Base-by-base conservation (phyloP, 2,888 invertebrate genomes). In the Conchocele bisecta region DNA sequence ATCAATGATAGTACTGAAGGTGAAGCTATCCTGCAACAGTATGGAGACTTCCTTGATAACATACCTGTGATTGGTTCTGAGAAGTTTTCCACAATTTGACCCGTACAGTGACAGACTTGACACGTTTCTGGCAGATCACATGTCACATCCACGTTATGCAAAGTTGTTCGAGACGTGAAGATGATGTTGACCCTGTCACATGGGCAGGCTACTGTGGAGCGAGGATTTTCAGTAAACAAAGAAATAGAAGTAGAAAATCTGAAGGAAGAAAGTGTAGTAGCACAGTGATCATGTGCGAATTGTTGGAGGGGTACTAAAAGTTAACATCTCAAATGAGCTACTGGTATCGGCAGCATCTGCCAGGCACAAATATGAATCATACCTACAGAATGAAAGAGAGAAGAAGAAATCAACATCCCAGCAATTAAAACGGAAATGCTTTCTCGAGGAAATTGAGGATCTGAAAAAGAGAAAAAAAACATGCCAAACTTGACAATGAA, bases 201-300 rank as follows among this genome's bases (percentile, higher is more conserved):
- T 46, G 46, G 46, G 24, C 46, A 46, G 28, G 46, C 46, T 5
- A 46, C 46, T 13, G 46, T 46, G 24, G 46, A 46, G 28, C 50
- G 46, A 24, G 60, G 50, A 28, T 46, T 46, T 28, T 46, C 46
- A 26, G 46, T 46, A 15, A 82, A 82, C 53, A 78, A 73, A 42
- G 71, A 78, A 59, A 59, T 79, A 7, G 58, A 51, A 53, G 70
- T 64, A 15, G 71, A 65, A 28, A 83, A 83, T 42, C 51, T 82
- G 39, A 42, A 58, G 17, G 58, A 75, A 48, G 42, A 69, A 26
- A 56, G 60, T 35, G 15, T 84, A 22, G 56, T 75, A 37, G 75
- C 79, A 22, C 74, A 81, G 67, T 59, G 81, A 81, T 44, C 48
- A 68, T 68, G 59, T 74, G 5, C 58, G 44, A 13, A 31, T 35